phyloP scores from a whole-genome alignment of 2,113 vertebrate species.

The Salvator merianae region DNA sequence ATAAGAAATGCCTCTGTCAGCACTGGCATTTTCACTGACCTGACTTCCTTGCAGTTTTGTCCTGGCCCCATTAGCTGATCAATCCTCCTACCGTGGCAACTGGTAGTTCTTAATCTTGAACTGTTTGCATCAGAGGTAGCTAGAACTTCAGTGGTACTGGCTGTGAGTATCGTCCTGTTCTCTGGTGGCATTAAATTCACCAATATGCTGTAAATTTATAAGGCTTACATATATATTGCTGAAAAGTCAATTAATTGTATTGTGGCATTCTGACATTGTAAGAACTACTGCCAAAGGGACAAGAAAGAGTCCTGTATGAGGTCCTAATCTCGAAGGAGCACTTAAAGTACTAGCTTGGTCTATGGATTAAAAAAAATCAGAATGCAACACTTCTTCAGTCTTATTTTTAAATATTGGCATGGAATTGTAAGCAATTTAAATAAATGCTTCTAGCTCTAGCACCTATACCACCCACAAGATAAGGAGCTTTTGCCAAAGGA shows the following conservation, averaged over 20 bases:
- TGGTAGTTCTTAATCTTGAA: too few species aligned
- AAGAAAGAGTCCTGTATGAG: not conserved
- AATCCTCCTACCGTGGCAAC: too few species aligned
- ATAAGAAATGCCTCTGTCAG: too few species aligned
- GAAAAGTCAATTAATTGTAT: not conserved
- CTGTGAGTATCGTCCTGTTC: not conserved
- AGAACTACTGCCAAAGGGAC: not conserved
- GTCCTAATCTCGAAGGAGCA: not conserved
- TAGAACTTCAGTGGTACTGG: not conserved
- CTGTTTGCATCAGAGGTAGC: not conserved
- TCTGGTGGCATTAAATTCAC: not conserved
- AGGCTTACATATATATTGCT: not conserved
- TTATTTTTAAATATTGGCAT: conserved; percentile 8
- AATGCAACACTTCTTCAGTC: not conserved
- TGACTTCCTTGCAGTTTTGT: too few species aligned
- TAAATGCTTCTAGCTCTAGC: not conserved
- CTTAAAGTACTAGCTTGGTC: not conserved
- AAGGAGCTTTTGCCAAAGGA: conserved; percentile 13
- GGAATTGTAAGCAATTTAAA: not conserved
- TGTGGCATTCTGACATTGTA: not conserved
- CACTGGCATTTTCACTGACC: too few species aligned
- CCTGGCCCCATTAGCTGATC: too few species aligned
- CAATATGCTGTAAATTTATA: not conserved
- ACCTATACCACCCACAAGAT: not conserved
- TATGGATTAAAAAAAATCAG: not conserved